Percentiles rank a stretch among this genome's conserved stretches.
phyloP scores from a whole-genome alignment of 2,113 vertebrate genomes.

The Corythoichthys intestinalis region DNA sequence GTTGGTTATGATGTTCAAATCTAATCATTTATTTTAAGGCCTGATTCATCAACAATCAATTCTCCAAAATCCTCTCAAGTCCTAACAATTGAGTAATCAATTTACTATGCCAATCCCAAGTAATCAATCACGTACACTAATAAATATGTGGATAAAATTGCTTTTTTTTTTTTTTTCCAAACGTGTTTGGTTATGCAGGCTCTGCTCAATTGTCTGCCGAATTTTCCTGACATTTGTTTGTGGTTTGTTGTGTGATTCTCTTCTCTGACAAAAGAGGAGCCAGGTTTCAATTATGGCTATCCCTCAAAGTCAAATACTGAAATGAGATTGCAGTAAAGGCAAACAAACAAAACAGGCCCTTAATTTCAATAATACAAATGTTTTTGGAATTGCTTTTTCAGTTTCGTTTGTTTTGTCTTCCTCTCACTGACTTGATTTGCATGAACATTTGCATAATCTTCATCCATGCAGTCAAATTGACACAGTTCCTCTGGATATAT shows the following conservation, averaged over 20 bases:
- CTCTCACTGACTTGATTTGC: conserved; percentile 33
- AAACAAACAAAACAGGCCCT: background rate
- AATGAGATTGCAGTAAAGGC: background rate
- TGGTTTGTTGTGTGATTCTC: conserved; percentile 38
- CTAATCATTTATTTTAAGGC: too few relatives aligned
- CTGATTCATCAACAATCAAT: background rate
- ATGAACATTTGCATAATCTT: conserved; percentile 54
- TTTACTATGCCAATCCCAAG: background rate
- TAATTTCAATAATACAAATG: background rate
- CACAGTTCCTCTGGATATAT: conserved; percentile 46
- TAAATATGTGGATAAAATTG: background rate
- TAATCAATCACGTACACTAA: background rate
- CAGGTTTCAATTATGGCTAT: background rate
- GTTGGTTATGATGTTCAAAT: too few relatives aligned
- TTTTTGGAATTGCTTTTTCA: background rate
- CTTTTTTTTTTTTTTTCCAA: background rate
- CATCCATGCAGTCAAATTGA: conserved; percentile 25
- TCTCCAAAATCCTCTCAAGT: background rate
- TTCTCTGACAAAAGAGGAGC: conserved; percentile 15
- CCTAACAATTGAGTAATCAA: background rate
- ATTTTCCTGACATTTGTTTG: conserved; percentile 64
- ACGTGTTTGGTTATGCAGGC: background rate
- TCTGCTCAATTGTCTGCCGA: conserved; percentile 25
- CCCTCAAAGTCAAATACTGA: background rate
- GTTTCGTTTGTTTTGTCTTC: conserved; percentile 20